Conservation (phyloP, 2,888 invertebrate species). For the Nomada ruficornis region DNA sequence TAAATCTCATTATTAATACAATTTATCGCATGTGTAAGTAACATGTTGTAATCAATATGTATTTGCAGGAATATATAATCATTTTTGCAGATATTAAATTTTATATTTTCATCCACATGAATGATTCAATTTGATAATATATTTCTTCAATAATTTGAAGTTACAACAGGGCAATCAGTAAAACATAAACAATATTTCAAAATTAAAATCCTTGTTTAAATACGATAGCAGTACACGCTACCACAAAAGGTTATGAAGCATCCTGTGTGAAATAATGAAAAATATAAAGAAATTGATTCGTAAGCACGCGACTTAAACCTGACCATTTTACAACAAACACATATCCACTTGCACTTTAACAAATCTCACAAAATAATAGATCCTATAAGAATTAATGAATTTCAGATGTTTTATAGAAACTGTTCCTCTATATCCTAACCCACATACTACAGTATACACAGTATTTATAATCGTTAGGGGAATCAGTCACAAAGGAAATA, state of each 20-base stretch:
- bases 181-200: not conserved
- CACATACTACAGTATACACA: not conserved
- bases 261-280: too few relatives aligned
- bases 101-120: not conserved
- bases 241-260: not conserved
- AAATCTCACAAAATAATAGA: not conserved
- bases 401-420: constrained; percentile 9
- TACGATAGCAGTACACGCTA: not conserved
- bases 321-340: constrained; percentile 6
- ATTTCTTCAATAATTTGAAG: not conserved
- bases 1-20: constrained; percentile 3
- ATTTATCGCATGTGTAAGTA: constrained; percentile 10
- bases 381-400: not conserved
- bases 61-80: not conserved
- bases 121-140: not conserved
- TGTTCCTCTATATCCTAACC: not conserved
- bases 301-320: not conserved
- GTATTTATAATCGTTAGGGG: constrained; percentile 7
- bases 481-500: not conserved
- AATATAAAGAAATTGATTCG: not conserved
- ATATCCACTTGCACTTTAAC: not conserved
- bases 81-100: not conserved
- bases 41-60: constrained; percentile 6
- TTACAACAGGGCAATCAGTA: constrained; percentile 8
- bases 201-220: not conserved